Conservation (phyloP, 2,113 vertebrate species). For the Grus americana region DNA sequence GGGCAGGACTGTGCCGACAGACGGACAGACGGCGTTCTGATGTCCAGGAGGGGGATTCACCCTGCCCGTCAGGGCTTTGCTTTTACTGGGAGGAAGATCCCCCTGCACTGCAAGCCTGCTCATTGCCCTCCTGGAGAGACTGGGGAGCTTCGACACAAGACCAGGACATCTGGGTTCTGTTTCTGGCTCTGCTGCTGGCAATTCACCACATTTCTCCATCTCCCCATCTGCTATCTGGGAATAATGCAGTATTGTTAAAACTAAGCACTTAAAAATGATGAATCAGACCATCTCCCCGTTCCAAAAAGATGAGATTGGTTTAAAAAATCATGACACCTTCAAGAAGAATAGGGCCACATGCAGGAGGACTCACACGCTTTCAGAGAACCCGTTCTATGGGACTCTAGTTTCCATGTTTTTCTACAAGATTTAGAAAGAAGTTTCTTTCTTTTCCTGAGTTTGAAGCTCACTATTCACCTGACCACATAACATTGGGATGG, state of each 20-base stretch:
- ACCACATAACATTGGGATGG: neutral
- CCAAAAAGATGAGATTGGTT: neutral
- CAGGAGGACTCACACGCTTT: neutral
- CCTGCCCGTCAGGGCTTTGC: neutral
- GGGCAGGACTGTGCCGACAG: neutral
- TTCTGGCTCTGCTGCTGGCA: slow-evolving; percentile 67
- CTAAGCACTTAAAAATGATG: slow-evolving; percentile 54
- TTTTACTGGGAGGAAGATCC: neutral
- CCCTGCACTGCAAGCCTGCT: slow-evolving; percentile 8
- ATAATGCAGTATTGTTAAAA: slow-evolving; percentile 59
- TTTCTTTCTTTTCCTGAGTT: neutral
- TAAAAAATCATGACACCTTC: neutral
- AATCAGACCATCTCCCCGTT: slow-evolving; percentile 4
- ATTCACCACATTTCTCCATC: slow-evolving; percentile 53
- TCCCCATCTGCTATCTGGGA: slow-evolving; percentile 61
- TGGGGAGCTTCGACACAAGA: slow-evolving; percentile 13
- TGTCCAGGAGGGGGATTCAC: neutral
- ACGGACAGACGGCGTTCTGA: rapidly evolving
- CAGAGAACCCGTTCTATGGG: neutral
- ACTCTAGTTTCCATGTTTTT: neutral
- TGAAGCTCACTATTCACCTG: neutral
- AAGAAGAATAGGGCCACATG: neutral
- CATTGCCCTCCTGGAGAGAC: slow-evolving; percentile 51
- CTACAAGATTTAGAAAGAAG: neutral
- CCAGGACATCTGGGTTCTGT: slow-evolving; percentile 67